phyloP scores from a whole-genome alignment of 2,113 vertebrate genomes.

The Himantopus leucocephalus region DNA sequence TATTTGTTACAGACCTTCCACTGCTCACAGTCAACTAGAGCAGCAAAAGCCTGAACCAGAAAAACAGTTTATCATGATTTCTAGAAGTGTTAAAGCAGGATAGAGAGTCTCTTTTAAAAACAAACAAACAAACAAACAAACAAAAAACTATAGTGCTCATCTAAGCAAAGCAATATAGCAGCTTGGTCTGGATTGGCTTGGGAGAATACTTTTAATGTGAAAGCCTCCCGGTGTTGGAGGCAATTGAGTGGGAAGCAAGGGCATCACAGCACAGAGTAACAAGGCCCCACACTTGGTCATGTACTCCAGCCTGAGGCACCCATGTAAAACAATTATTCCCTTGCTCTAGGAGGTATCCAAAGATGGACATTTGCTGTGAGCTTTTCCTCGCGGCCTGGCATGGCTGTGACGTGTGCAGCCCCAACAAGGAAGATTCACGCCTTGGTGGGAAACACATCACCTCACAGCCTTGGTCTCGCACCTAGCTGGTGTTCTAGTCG shows the following conservation, averaged over 20 bases:
- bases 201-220: not conserved
- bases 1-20: not conserved
- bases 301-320: not conserved
- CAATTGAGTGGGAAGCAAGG: not conserved
- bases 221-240: rapidly evolving
- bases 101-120: not conserved
- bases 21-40: not conserved
- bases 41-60: not conserved
- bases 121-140: not conserved
- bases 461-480: not conserved
- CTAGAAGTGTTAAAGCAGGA: not conserved
- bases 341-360: rapidly evolving
- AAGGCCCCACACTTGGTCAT: rapidly evolving
- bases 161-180: not conserved
- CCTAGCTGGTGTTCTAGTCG: not conserved
- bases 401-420: not conserved
- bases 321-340: not conserved
- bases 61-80: not conserved
- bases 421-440: rapidly evolving
- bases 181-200: not conserved
- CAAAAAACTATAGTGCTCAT: not conserved
- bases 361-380: not conserved
- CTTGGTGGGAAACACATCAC: not conserved
- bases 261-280: not conserved
- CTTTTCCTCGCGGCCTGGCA: not conserved